phyloP scores from a whole-genome alignment of 2,888 invertebrate genomes.

The Gisinianus flammeolus region DNA sequence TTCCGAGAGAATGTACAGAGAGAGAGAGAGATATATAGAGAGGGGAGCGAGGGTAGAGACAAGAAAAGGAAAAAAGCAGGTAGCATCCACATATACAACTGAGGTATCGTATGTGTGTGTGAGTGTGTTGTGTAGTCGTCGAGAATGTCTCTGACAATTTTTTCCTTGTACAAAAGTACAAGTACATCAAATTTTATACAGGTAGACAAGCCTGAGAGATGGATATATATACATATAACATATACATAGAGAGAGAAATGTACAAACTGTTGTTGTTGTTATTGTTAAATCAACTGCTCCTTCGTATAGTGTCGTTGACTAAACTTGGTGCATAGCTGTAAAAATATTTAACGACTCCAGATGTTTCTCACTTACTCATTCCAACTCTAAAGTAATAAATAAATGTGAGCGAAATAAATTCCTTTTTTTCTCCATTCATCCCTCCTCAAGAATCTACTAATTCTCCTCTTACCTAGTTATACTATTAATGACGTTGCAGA shows the following conservation, averaged over 20 bases:
- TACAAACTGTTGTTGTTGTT: slow-evolving; percentile 1
- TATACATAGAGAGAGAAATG: background rate
- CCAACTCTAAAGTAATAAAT: slow-evolving; percentile 23
- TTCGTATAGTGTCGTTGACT: slow-evolving; percentile 27
- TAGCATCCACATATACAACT: too few species aligned
- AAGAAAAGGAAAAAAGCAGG: too few species aligned
- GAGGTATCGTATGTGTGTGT: too few species aligned
- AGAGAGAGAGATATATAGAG: too few species aligned
- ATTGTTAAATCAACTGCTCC: slow-evolving; percentile 19
- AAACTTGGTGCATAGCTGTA: slow-evolving; percentile 21
- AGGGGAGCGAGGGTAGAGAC: too few species aligned
- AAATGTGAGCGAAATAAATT: slow-evolving; percentile 19
- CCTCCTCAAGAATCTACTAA: background rate
- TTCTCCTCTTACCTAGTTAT: slow-evolving; percentile 34
- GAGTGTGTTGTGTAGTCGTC: too few species aligned
- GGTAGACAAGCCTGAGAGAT: too few species aligned
- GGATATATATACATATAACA: too few species aligned
- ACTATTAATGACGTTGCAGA: slow-evolving; percentile 35
- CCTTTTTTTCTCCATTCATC: slow-evolving; percentile 18
- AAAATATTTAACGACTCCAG: slow-evolving; percentile 11
- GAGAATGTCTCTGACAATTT: too few species aligned
- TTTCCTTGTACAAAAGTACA: too few species aligned
- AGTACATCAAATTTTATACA: too few species aligned
- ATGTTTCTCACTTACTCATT: slow-evolving; percentile 26
- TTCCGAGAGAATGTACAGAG: too few species aligned